phyloP scores from a whole-genome alignment of 2,888 invertebrate genomes.

The Latheticus oryzae region DNA sequence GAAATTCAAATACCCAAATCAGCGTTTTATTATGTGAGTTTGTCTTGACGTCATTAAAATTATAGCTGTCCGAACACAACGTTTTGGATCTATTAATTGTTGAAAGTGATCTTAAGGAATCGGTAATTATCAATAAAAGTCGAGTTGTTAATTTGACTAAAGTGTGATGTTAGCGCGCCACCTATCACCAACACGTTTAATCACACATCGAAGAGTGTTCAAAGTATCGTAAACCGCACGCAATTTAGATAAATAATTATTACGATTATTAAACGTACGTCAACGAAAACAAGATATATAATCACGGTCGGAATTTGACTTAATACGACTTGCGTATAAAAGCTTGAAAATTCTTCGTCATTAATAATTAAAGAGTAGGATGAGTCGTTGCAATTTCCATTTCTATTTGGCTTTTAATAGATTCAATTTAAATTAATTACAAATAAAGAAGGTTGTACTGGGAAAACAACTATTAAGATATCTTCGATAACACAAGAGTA shows the following conservation, averaged over 20 bases:
- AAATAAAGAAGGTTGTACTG: constrained; percentile 48
- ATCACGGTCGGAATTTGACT: constrained; percentile 16
- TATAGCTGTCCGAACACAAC: constrained; percentile 21
- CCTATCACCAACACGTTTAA: constrained; percentile 21
- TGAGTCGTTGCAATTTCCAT: constrained; percentile 48
- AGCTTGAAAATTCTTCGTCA: constrained; percentile 18
- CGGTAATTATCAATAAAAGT: constrained; percentile 27
- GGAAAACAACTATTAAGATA: constrained; percentile 49
- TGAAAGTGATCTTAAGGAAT: constrained; percentile 21
- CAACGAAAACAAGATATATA: constrained; percentile 30
- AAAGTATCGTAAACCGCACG: constrained; percentile 32
- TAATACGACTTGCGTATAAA: constrained; percentile 22
- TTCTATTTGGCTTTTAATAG: constrained; percentile 49
- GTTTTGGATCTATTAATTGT: constrained; percentile 30
- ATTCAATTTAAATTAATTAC: constrained; percentile 51
- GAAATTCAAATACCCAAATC: constrained; percentile 27
- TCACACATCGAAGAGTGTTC: constrained; percentile 15
- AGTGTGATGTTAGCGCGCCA: constrained; percentile 12
- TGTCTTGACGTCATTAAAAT: constrained; percentile 24
- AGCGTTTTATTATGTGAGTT: constrained; percentile 22
- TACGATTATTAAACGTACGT: constrained; percentile 30
- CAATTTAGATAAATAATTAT: constrained; percentile 34
- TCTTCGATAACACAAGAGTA: constrained; percentile 39
- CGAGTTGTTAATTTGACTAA: too few relatives aligned
- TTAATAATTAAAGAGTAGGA: constrained; percentile 46